Percentiles rank a stretch among this genome's conserved stretches.
phyloP scores from a whole-genome alignment of 2,797 vertebrate species.

The Chaunax sp. region DNA sequence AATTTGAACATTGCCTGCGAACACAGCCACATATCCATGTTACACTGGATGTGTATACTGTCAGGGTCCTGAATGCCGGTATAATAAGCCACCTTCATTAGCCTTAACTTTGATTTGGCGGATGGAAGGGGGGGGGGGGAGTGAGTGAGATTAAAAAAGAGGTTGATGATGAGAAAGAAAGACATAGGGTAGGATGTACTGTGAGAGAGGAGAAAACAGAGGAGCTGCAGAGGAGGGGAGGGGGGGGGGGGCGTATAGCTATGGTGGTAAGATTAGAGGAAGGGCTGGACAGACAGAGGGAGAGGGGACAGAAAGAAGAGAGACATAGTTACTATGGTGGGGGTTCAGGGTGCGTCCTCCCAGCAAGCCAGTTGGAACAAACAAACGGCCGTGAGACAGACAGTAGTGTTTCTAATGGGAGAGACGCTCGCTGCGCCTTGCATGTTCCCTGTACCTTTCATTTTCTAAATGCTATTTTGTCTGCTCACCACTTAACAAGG shows the following conservation, averaged over 20 bases:
- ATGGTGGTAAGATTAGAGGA: slow-evolving; percentile 73
- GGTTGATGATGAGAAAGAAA: slow-evolving; percentile 58
- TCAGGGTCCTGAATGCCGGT: slow-evolving; percentile 38
- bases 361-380: slow-evolving; percentile 70
- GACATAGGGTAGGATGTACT: slow-evolving; percentile 42
- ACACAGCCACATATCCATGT: slow-evolving; percentile 33
- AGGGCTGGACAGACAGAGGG: slow-evolving; percentile 51
- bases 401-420: slow-evolving; percentile 75
- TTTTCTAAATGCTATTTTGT: slow-evolving; percentile 84
- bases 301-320: slow-evolving; percentile 50
- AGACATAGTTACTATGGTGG: slow-evolving; percentile 62
- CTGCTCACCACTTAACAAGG: slow-evolving; percentile 82
- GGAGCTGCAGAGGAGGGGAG: slow-evolving; percentile 40
- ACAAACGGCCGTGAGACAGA: slow-evolving; percentile 64
- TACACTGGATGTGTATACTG: slow-evolving; percentile 31
- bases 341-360: slow-evolving; percentile 67
- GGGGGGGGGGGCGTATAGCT: slow-evolving; percentile 27
- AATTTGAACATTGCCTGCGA: slow-evolving; percentile 58
- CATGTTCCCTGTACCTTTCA: slow-evolving; percentile 81
- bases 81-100: slow-evolving; percentile 76
- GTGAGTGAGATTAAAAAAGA: slow-evolving; percentile 41
- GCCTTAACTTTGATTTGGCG: slow-evolving; percentile 68
- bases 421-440: slow-evolving; percentile 72
- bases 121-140: slow-evolving; percentile 18
- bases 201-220: slow-evolving; percentile 49